Conservation (phyloP, 2,888 invertebrate species). For the Ceraclea dissimilis region DNA sequence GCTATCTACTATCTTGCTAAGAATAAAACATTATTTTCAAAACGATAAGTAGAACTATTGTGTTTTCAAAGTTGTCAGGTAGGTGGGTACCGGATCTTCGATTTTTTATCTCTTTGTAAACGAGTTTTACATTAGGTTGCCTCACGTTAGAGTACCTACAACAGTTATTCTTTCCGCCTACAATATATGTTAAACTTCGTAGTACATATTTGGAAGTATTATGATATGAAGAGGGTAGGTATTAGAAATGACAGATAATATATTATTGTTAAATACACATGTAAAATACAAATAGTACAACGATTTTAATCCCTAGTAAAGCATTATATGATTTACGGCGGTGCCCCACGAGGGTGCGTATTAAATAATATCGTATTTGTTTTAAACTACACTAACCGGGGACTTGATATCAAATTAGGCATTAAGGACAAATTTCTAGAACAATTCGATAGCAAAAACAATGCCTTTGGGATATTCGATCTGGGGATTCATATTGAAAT, state of each 20-base stretch:
- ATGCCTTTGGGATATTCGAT: conserved; percentile 11
- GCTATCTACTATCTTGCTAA: too few species aligned
- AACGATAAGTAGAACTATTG: too few species aligned
- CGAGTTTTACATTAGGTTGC: too few species aligned
- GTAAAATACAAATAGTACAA: not conserved
- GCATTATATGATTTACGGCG: conserved; percentile 1
- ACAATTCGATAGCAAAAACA: conserved; percentile 11
- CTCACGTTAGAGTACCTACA: too few species aligned
- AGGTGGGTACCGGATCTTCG: too few species aligned
- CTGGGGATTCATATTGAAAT: conserved; percentile 8
- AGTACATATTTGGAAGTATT: too few species aligned
- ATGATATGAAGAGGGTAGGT: too few species aligned
- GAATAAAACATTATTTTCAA: too few species aligned
- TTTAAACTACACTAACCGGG: conserved; percentile 5
- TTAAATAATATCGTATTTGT: conserved; percentile 8
- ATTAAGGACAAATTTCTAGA: conserved; percentile 7
- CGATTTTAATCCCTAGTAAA: not conserved
- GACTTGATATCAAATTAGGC: conserved; percentile 8
- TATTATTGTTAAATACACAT: not conserved
- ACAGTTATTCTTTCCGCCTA: too few species aligned
- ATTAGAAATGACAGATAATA: not conserved
- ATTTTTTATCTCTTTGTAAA: too few species aligned
- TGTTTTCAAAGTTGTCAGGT: too few species aligned
- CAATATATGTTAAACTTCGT: too few species aligned
- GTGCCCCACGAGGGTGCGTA: not conserved